These are phyloP conservation scores for Nycticryphes semicollaris DNA, from an alignment of 2,113 vertebrate species.

Conservation along the genomic window DNA sequence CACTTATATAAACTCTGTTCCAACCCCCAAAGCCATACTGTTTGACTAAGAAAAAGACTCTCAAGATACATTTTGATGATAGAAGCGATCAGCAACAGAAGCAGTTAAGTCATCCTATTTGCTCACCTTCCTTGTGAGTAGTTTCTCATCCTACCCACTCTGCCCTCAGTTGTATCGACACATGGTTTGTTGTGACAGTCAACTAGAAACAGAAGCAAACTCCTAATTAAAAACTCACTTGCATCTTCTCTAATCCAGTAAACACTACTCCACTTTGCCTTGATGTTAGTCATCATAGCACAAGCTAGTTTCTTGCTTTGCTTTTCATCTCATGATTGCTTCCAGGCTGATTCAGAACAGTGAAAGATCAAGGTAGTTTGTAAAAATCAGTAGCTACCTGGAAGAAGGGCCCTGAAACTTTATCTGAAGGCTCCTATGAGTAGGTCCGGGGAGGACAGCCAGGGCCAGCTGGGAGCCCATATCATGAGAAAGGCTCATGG, in stretches of 20 bases:
- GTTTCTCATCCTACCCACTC: not conserved
- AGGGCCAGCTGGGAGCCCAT: not conserved
- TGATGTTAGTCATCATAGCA: fast-evolving
- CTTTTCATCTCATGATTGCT: not conserved
- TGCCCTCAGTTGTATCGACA: not conserved
- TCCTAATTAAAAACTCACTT: not conserved
- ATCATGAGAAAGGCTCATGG: not conserved
- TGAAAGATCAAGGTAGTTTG: not conserved
- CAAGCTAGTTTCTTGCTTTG: not conserved
- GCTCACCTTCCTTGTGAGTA: not conserved
- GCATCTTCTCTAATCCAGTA: not conserved
- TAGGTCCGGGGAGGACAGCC: not conserved
- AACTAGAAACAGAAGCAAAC: not conserved
- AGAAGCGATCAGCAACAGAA: not conserved
- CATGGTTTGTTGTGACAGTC: not conserved
- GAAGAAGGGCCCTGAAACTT: not conserved
- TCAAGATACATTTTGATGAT: not conserved
- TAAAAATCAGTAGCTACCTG: not conserved
- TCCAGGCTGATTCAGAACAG: not conserved
- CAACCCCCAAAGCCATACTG: not conserved
- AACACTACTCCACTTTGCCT: not conserved
- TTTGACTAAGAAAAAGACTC: not conserved
- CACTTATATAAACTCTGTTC: not conserved
- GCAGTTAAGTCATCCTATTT: not conserved
- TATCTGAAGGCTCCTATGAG: not conserved